Percentiles rank a stretch among this genome's conserved stretches.
Conservation (phyloP, 2,888 invertebrate species). For the Cheilosia grossa region DNA sequence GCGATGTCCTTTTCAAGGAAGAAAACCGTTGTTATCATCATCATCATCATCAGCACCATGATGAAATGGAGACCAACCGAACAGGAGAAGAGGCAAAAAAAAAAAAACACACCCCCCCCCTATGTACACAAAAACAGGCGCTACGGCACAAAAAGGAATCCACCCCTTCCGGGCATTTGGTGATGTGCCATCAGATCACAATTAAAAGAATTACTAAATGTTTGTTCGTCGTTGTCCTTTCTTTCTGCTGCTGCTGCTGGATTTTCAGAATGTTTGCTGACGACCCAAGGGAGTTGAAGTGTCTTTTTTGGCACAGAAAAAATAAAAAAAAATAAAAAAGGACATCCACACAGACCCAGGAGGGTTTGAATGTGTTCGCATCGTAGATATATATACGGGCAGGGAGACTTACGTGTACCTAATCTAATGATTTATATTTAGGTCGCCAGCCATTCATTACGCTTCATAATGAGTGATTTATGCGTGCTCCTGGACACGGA, state of each 20-base stretch:
- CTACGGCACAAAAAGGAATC: conserved; percentile 54
- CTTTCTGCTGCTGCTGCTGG: conserved; percentile 15
- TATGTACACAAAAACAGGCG: conserved; percentile 33
- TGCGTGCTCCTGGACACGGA: conserved; percentile 78
- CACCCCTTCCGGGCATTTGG: conserved; percentile 73
- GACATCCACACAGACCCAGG: conserved; percentile 38
- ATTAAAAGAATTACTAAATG: conserved; percentile 75
- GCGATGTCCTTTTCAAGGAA: conserved; percentile 50
- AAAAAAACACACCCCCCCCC: conserved; percentile 27
- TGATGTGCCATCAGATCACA: conserved; percentile 75
- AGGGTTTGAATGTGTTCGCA: conserved; percentile 49
- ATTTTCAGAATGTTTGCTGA: conserved; percentile 40
- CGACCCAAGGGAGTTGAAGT: conserved; percentile 70
- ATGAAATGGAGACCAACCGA: conserved; percentile 71
- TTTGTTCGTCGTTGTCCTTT: conserved; percentile 62
- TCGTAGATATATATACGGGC: conserved; percentile 15
- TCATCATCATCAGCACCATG: conserved; percentile 73
- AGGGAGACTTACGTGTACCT: conserved; percentile 77
- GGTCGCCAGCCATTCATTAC: conserved; percentile 84
- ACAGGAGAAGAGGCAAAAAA: conserved; percentile 25
- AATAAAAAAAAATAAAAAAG: conserved; percentile 23
- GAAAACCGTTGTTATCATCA: conserved; percentile 72
- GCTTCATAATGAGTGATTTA: conserved; percentile 84
- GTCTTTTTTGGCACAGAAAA: conserved; percentile 55
- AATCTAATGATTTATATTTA: conserved; percentile 84